A percentile compares a stretch with the other conserved stretches of the same genome.
Evolutionary conservation across 2,113 vertebrate species (phyloP).

Genomic region (Morone saxatilis): DNA sequence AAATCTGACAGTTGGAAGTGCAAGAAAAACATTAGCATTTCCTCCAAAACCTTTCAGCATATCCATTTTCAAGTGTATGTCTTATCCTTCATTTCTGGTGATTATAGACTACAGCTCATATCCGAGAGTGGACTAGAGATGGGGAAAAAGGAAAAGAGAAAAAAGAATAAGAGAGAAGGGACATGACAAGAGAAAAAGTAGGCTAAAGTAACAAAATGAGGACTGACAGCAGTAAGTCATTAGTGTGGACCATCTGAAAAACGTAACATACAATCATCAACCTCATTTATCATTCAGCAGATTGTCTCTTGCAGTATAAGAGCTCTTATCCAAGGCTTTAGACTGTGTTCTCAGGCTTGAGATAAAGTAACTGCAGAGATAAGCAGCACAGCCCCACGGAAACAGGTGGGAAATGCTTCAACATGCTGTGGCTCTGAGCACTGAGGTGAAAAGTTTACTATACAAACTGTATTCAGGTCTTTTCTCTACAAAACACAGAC

Average conservation of each 20-base stretch:
- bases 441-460: conserved; percentile 25
- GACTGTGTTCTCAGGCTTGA: neutral
- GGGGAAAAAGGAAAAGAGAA: neutral
- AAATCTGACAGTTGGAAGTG: neutral
- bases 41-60: no score
- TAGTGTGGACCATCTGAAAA: neutral
- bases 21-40: neutral
- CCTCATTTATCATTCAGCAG: neutral
- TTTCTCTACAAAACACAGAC: conserved; percentile 1
- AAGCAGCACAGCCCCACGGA: neutral
- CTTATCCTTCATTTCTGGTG: neutral
- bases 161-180: neutral
- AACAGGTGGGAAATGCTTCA: neutral
- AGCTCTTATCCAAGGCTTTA: conserved; percentile 7
- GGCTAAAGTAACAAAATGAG: neutral
- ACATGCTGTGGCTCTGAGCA: neutral
- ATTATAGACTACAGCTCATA: neutral
- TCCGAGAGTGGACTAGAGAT: neutral
- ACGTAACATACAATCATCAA: neutral
- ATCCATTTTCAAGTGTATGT: no score
- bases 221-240: neutral
- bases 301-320: neutral
- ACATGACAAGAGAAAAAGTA: neutral
- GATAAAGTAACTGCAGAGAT: conserved; percentile 8
- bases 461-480: neutral